Evolutionary conservation across 2,888 invertebrate species (phyloP), one percentile per base, ranked within the genome.

Genomic region (Sphaerophoria rueppellii): DNA sequence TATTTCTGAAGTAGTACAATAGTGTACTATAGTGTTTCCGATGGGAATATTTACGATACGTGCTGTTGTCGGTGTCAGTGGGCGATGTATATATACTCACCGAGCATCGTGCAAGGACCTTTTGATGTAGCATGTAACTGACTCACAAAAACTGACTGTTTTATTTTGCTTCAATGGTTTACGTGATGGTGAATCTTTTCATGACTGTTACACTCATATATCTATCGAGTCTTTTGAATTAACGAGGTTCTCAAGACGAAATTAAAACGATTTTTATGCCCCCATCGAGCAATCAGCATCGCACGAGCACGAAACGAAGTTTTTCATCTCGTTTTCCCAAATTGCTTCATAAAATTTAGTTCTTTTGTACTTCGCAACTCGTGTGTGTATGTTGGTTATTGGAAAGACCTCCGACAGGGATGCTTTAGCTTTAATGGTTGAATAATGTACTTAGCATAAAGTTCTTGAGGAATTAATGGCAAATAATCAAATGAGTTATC

Each of bases 21-120:
- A 50, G 34, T 74, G 35, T 35, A 46, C 34, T 37, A 24, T 50
- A 16, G 14, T 57, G n/a, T 52, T 46, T 35, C 52, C 52, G 57
- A 43, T 9, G 52, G 58, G 46, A 35, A 63, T 50, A 61, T 76
- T 76, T 61, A 76, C 54, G 76, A 61, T 54, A 61, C 61, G 46
- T 37, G 60, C 24, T 24, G 24, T 24, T 24, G 24, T 24, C 40
- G 43, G 61, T 70, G 61, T 32, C 40, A 43, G 37, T 14, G 60
- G 16, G 50, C 52, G 43, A 69, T 60, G 35, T 60, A 46, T 16
- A 46, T 16, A 2, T 24, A 24, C 24, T 24, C 24, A 24, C 24
- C 24, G 24, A 24, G 24, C 24, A 24, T 24, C 24, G 24, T 24
- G 37, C 37, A 60, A 46, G 72, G 60, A 60, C 60, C n/a, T 14